Evolutionary conservation across 1,140 invertebrate species (phyloP), one percentile per base, ranked within the genome.

Genomic region (Neotoxoptera formosana): DNA sequence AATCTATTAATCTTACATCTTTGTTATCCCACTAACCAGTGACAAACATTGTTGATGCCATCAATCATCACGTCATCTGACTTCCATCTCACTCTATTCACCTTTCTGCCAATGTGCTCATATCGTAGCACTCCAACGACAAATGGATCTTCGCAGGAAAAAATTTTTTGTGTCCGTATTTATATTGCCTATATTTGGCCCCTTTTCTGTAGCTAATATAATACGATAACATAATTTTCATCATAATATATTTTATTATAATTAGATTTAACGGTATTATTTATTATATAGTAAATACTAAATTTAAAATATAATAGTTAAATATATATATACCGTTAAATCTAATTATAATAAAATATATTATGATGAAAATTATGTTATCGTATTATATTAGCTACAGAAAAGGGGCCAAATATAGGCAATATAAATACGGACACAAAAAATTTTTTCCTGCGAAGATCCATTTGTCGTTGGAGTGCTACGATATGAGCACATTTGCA

Each of bases 1-100:
- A 76, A 76, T 76, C 11, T n/a, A 76, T 17, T 17, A 34, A 76
- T 76, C 60, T 76, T 14, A 94, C 94, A 94, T 96, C 96, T 94
- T 96, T 95, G 94, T 98, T 97, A 94, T 98, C 97, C 97, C 97
- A 98, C 95, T 97, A 98, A 20, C 97, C 98, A 91, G 97, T 98
- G 36, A 98, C 95, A 95, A 98, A 98, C 94, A 96, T 95, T 95
- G 96, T 96, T 67, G 97, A 96, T 94, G 97, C 96, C 36, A 96
- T 95, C n/a, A n/a, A n/a, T n/a, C n/a, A n/a, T n/a, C 93, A 97
- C 96, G 93, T 96, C 96, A 95, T 97, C 97, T 2, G 96, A 97
- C 94, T 97, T 96, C 97, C 97, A 98, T 94, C 97, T 96, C 48
- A 98, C 96, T 96, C 97, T 97, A 92, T 96, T 97, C 83, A 98